Evolutionary conservation across 1,140 invertebrate genomes (phyloP).

Genomic region (Diachasmimorpha longicaudata): DNA sequence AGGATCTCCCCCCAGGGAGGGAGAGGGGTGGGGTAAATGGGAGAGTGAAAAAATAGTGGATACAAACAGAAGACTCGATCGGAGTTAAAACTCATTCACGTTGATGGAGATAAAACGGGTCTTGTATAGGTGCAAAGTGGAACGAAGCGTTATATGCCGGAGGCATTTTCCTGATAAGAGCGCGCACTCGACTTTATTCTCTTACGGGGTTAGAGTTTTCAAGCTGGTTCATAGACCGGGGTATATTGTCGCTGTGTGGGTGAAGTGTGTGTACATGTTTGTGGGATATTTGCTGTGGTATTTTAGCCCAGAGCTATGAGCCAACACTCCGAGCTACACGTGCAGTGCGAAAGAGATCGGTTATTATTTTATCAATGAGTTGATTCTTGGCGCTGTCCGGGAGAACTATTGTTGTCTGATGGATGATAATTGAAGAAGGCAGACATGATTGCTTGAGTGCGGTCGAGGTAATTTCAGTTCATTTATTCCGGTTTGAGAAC

Average conservation of each 20-base stretch:
- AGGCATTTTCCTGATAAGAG: conserved; percentile 24
- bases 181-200: conserved; percentile 20
- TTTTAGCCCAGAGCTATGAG: background rate
- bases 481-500: no score
- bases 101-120: conserved; percentile 31
- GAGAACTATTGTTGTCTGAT: no score
- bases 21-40: background rate
- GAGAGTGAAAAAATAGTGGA: background rate
- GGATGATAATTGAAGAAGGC: no score
- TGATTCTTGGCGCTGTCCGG: no score
- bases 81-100: conserved; percentile 22
- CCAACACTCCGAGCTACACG: conserved; percentile 21
- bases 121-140: conserved; percentile 31
- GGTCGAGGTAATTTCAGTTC: no score
- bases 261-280: background rate
- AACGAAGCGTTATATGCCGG: conserved; percentile 23
- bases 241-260: background rate
- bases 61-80: background rate
- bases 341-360: conserved; percentile 32
- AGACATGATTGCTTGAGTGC: no score
- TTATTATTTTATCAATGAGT: no score
- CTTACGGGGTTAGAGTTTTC: background rate
- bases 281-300: background rate
- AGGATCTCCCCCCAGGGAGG: background rate
- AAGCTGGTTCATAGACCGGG: background rate